Evolutionary conservation across 2,888 invertebrate genomes (phyloP).

Genomic region (Heliconius erato): DNA sequence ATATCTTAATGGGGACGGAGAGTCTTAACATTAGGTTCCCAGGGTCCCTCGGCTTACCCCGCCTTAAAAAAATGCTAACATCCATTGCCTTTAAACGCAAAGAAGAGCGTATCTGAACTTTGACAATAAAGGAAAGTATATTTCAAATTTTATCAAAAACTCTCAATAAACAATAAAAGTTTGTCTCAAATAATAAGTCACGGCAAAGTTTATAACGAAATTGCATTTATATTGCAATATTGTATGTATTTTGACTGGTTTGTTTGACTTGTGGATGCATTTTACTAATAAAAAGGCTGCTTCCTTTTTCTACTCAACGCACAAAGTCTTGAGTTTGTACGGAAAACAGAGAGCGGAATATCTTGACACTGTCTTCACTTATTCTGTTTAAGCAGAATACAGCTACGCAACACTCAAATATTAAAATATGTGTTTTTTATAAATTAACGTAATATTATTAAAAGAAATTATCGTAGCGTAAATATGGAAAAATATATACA

Average conservation of each 20-base stretch:
- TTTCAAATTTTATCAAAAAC: conserved; percentile 6
- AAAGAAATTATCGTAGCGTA: too few relatives aligned
- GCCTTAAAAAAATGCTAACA: too few relatives aligned
- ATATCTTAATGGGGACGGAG: neutral
- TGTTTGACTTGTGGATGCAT: neutral
- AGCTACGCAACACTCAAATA: too few relatives aligned
- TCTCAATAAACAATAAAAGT: conserved; percentile 21
- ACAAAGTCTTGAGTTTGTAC: too few relatives aligned
- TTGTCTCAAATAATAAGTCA: conserved; percentile 28
- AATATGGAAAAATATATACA: too few relatives aligned
- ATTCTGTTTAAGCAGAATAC: too few relatives aligned
- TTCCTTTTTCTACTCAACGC: neutral
- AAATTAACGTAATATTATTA: too few relatives aligned
- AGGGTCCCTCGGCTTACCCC: neutral
- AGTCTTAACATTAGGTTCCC: neutral
- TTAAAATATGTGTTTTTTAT: too few relatives aligned
- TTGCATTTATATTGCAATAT: conserved; percentile 20
- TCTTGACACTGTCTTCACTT: neutral
- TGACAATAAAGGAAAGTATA: conserved; percentile 10
- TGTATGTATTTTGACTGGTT: conserved; percentile 1
- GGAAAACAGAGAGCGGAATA: neutral
- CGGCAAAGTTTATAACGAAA: conserved; percentile 12
- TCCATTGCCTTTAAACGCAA: neutral
- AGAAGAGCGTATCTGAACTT: neutral
- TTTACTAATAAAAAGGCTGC: neutral